Base-by-base conservation (phyloP, 2,113 vertebrate genomes). In the Beaufortia kweichowensis region DNA sequence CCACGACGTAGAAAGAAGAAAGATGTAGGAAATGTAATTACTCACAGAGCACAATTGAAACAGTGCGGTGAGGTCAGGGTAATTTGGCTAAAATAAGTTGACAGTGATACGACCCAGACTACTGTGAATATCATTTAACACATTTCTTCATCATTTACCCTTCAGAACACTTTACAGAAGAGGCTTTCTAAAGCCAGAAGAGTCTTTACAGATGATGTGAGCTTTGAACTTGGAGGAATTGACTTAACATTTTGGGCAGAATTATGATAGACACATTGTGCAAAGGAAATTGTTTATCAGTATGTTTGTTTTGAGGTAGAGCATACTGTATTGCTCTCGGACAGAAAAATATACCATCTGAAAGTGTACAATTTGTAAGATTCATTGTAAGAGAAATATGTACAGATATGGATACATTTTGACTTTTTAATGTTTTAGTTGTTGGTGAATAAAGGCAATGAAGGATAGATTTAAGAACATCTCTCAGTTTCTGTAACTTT, bases 31-130 rank as follows among this genome's bases (percentile, higher is more conserved):
- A 80, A 83, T 73, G 63, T 56, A 59, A 73, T 67, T 57, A 74
- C 43, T 77, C 67, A 60, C 48, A 55, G 72, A 62, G 62, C 19
- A 4, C 77, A 77, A 83, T 75, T 59, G 69, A 46, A 68, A 43
- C 31, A 60, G 57, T 50, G 60, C 57, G 48, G 61, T 65, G 74
- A 71, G 64, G 75, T 78, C 78, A 77, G 75, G 69, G 66, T 73
- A 64, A 83, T 80, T 80, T 80, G 60, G 74, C 71, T 70, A 12
- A 31, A 59, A 65, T 59, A 59, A 39, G 65, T 64, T 80, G 81
- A 75, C 75, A 78, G 68, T 66, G 75, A 83, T 60, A 80, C 46
- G 78, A 79, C 75, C 74, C 81, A 83, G 81, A 63, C 70, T 59
- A 46, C 70, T 35, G 24, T 17, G 24, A 48, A 41, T 19, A 67